Evolutionary conservation across 2,888 invertebrate species (phyloP).

Genomic region (Cryptocephalus primarius): DNA sequence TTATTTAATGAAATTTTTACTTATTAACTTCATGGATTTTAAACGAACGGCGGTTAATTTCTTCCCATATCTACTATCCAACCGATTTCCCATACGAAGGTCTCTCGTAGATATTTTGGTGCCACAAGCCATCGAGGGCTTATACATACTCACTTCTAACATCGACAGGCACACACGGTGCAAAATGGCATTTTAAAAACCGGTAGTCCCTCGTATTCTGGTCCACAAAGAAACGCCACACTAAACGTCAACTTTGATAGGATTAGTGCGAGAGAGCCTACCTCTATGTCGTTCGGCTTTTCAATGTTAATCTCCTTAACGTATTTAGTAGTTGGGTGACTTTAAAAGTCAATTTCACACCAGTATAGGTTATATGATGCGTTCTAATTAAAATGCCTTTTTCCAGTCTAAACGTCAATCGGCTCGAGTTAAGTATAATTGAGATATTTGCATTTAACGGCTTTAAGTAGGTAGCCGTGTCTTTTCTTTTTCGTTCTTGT

Average conservation of each 20-base stretch:
- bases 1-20: too few species aligned
- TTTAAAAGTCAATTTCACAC: constrained; percentile 24
- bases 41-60: too few species aligned
- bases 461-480: too few species aligned
- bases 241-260: constrained; percentile 28
- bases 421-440: too few species aligned
- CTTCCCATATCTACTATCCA: too few species aligned
- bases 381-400: constrained; percentile 18
- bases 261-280: constrained; percentile 21
- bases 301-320: constrained; percentile 23
- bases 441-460: too few species aligned
- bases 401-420: neutral
- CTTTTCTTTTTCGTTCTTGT: too few species aligned
- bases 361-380: constrained; percentile 8
- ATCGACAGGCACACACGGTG: constrained; percentile 13
- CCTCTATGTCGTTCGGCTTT: constrained; percentile 9
- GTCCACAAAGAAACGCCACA: constrained; percentile 18
- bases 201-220: constrained; percentile 21
- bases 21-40: too few species aligned
- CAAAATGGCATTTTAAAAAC: constrained; percentile 24
- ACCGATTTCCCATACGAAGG: too few species aligned
- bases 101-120: too few species aligned
- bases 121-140: too few species aligned
- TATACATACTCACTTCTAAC: constrained; percentile 3
- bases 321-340: constrained; percentile 21